Conservation (phyloP, 2,797 vertebrate genomes). For the Ataeniobius toweri region DNA sequence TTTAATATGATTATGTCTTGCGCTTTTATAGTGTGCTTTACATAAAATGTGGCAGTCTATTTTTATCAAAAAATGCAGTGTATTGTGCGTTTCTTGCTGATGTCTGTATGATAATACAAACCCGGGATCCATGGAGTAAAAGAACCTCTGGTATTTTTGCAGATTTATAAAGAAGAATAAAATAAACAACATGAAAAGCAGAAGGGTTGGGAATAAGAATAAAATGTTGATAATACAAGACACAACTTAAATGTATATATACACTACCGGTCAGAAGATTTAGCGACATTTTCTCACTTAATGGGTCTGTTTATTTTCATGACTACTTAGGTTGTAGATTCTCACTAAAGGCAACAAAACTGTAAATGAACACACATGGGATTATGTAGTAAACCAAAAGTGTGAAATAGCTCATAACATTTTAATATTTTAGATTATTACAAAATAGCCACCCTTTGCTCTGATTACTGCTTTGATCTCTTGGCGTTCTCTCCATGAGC, state of each 20-base stretch:
- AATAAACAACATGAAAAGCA: neutral
- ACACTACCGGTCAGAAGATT: no score
- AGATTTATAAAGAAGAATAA: slow-evolving; percentile 2
- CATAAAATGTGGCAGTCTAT: slow-evolving; percentile 32
- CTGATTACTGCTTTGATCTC: no score
- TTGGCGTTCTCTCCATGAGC: no score
- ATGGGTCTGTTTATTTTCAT: no score
- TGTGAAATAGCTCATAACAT: no score
- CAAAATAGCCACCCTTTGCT: no score
- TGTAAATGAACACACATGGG: no score
- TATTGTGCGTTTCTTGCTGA: slow-evolving; percentile 22
- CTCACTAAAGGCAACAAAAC: no score
- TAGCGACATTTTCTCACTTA: no score
- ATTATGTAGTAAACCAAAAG: no score
- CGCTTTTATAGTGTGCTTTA: slow-evolving; percentile 47
- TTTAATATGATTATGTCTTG: slow-evolving; percentile 52
- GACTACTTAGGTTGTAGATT: no score
- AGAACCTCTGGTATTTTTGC: neutral
- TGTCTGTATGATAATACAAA: neutral
- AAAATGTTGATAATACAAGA: neutral
- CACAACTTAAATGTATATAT: neutral
- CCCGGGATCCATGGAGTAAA: neutral
- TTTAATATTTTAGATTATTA: no score
- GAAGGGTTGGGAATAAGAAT: neutral
- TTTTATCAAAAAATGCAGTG: slow-evolving; percentile 50